Base-by-base conservation (phyloP, 2,888 invertebrate species). In the Eremobia ochroleuca region DNA sequence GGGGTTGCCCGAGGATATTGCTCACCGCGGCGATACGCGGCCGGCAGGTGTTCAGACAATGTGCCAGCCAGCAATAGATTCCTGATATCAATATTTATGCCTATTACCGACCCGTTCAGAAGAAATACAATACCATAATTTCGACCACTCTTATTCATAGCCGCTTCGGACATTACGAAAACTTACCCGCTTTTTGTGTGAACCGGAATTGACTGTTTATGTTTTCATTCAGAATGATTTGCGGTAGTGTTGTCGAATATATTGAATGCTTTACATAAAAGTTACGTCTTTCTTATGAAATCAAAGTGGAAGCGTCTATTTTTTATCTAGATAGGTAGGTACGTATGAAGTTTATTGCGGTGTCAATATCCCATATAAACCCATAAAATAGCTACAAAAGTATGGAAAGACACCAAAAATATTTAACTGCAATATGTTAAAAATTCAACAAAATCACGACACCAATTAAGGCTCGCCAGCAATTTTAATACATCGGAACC, bases 11-110 rank as follows among this genome's bases (percentile, higher is more conserved):
- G 92, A 92, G 93, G 94, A 93, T 95, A 95, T 94, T 94, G 94
- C 95, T 93, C 93, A 90, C 91, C 90, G 93, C 92, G 90, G 88
- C 91, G 93, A 91, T 92, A 93, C 84, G 86, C 92, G 88, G 89
- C 91, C 92, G 92, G 94, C 96, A 96, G 96, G 96, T 96, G 96
- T 94, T 94, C 96, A 94, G 94, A 94, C 95, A 95, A 95, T 95
- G 95, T 93, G 94, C 93, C 96, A 94, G 92, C 88, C 89, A 92
- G 94, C 95, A 92, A 95, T 95, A 95, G 93, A 95, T 96, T 94
- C 91, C 94, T 94, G 95, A 94, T 96, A 95, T 93, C 93, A 92
- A 95, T 95, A 95, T 96, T 96, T 96, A 96, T 95, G 94, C 94
- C 95, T 93, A 95, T 96, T 95, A 95, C 95, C 93, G 91, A 91